phyloP scores from a whole-genome alignment of 2,888 invertebrate species.

The Nowickia ferox region DNA sequence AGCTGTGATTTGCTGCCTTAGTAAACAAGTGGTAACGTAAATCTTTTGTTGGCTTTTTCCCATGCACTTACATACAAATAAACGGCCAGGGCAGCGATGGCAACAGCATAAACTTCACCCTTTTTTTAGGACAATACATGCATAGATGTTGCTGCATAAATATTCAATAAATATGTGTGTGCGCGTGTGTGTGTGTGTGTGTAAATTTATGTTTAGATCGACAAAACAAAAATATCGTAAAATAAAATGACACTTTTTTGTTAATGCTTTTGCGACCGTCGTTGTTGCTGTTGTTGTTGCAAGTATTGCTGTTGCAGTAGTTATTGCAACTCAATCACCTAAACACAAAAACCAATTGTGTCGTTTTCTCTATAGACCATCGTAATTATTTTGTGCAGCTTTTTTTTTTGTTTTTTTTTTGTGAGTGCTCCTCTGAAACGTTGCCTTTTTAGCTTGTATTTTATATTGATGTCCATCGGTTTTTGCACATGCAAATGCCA shows the following conservation, averaged over 20 bases:
- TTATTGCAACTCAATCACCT: conserved; percentile 80
- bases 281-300: conserved; percentile 3
- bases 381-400: conserved; percentile 71
- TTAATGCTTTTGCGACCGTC: background rate
- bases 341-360: conserved; percentile 75
- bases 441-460: conserved; percentile 41
- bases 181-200: background rate
- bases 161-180: conserved; percentile 39
- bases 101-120: conserved; percentile 60
- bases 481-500: conserved; percentile 71
- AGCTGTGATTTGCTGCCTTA: conserved; percentile 74
- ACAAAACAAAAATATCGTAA: conserved; percentile 66
- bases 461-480: conserved; percentile 65
- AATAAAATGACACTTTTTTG: conserved; percentile 76
- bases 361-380: conserved; percentile 68
- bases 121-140: conserved; percentile 45
- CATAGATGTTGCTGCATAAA: conserved; percentile 62
- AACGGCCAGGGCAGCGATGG: conserved; percentile 27
- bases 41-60: conserved; percentile 72
- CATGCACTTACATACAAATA: conserved; percentile 59
- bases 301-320: conserved; percentile 8
- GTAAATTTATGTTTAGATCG: conserved; percentile 48
- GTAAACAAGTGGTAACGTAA: conserved; percentile 74
- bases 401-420: conserved; percentile 9
- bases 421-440: conserved; percentile 22